Evolutionary conservation across 2,113 vertebrate genomes (phyloP).

Genomic region (Haemorhous mexicanus): DNA sequence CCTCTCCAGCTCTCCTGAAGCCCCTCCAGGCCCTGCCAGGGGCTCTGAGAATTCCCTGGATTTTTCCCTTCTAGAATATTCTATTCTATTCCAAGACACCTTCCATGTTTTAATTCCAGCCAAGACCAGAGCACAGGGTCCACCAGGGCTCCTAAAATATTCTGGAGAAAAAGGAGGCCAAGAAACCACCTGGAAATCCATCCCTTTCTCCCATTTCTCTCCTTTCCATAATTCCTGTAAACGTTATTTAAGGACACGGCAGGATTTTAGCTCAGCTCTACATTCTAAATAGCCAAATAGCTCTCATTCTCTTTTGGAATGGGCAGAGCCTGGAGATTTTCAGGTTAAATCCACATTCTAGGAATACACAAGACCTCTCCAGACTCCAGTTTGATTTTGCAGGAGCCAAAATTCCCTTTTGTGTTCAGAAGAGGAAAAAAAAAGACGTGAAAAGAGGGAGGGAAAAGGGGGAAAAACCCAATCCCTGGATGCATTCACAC

Average conservation of each 20-base stretch:
- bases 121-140: not conserved
- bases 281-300: no score
- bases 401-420: not conserved
- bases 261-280: not conserved
- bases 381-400: not conserved
- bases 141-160: not conserved
- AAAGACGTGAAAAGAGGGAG: fast-evolving
- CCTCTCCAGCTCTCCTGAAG: not conserved
- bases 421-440: fast-evolving
- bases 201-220: not conserved
- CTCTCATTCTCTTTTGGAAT: not conserved
- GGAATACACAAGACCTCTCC: fast-evolving
- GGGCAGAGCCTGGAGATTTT: not conserved
- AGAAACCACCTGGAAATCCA: not conserved
- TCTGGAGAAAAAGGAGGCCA: fast-evolving
- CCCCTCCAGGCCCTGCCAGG: fast-evolving
- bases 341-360: not conserved
- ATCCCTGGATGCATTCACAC: fast-evolving
- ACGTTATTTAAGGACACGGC: not conserved
- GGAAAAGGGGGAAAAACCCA: fast-evolving
- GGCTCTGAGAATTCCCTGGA: not conserved
- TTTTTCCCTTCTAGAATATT: fast-evolving
- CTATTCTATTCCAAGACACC: not conserved
- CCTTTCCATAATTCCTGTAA: not conserved
- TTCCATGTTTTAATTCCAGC: not conserved